phyloP scores from a whole-genome alignment of 2,113 vertebrate genomes.

The Larimichthys crocea region DNA sequence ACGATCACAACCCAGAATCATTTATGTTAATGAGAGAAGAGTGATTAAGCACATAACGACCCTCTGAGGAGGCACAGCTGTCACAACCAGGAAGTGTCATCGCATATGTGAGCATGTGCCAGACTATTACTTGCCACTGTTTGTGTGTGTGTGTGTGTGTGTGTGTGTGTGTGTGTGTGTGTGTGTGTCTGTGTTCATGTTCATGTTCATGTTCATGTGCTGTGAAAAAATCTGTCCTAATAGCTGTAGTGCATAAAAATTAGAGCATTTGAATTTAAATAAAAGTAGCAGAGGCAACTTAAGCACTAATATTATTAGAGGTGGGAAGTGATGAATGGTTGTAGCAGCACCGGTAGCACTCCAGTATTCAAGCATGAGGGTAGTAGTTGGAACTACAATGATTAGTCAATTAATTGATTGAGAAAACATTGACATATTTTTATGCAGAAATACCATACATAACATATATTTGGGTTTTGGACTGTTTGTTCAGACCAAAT shows the following conservation, averaged over 20 bases:
- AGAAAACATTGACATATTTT: too few species aligned
- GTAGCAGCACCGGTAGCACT: background rate
- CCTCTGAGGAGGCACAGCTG: conserved; percentile 98
- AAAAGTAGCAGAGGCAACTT: background rate
- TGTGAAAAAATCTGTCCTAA: conserved; percentile 11
- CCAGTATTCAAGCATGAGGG: background rate
- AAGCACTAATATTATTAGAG: background rate
- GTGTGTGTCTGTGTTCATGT: conserved; percentile 88
- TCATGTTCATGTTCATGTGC: conserved; percentile 62
- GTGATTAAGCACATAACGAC: conserved; percentile 98
- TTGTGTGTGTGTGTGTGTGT: conserved; percentile 89
- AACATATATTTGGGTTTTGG: background rate
- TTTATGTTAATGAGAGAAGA: conserved; percentile 99
- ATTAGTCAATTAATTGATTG: background rate
- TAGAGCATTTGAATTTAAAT: background rate
- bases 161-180: conserved; percentile 86
- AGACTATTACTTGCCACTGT: conserved; percentile 89
- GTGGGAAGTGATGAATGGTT: conserved; percentile 8
- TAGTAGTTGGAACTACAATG: background rate
- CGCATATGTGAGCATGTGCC: conserved; percentile 90
- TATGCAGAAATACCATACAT: too few species aligned
- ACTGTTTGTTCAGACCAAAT: background rate
- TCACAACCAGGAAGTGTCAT: conserved; percentile 96
- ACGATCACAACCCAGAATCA: conserved; percentile 94
- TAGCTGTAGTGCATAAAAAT: background rate